Conservation (phyloP, 23 tunicate species). For the Corella eumyota region DNA sequence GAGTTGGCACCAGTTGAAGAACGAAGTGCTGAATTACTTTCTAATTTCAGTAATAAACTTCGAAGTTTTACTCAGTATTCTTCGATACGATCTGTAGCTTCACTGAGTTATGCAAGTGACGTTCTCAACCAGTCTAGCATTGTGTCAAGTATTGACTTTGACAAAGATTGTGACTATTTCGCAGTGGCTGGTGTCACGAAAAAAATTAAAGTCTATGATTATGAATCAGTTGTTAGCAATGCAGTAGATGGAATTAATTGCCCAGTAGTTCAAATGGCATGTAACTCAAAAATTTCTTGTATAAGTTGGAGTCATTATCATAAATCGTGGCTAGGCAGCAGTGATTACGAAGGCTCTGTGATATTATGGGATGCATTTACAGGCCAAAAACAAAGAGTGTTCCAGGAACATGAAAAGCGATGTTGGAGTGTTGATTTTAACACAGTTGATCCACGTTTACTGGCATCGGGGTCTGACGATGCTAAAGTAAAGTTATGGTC, state of each 20-base stretch:
- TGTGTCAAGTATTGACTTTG: conserved; percentile 96
- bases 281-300: conserved; percentile 92
- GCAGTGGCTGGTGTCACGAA: conserved; percentile 99
- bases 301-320: conserved; percentile 96
- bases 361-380: conserved; percentile 94
- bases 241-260: conserved; percentile 64
- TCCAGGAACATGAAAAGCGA: conserved; percentile 95
- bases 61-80: conserved; percentile 73
- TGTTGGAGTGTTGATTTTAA: conserved; percentile 99
- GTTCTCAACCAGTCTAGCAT: conserved; percentile 76
- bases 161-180: conserved; percentile 90
- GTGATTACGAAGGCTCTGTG: conserved; percentile 96
- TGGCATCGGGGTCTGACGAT: conserved; percentile 98
- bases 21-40: conserved; percentile 35
- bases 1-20: conserved; percentile 67
- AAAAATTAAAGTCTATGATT: conserved; percentile 93
- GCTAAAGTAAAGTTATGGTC: conserved; percentile 95
- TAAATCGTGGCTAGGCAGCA: conserved; percentile 83
- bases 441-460: conserved; percentile 75
- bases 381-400: conserved; percentile 50
- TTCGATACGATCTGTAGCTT: conserved; percentile 61
- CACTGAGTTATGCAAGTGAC: conserved; percentile 82
- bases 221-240: conserved; percentile 84
- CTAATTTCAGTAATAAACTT: conserved; percentile 61
- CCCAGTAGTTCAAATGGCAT: conserved; percentile 91